Conservation (phyloP, 1,140 invertebrate species). For the Tetragonula clypearis region DNA sequence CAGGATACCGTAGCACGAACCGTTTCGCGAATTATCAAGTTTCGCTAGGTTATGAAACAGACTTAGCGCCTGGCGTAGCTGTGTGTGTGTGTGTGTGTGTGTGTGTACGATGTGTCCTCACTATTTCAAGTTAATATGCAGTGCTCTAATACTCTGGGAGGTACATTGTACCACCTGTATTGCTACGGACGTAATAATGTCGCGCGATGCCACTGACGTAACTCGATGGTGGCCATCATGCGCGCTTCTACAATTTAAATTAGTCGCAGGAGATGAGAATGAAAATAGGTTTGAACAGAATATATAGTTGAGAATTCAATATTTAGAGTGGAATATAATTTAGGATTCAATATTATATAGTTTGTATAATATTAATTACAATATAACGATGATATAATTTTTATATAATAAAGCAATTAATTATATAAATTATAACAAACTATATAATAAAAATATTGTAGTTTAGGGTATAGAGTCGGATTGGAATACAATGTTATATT, state of each 20-base stretch:
- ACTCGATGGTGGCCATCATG: slow-evolving; percentile 58
- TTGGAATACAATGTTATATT: too few relatives aligned
- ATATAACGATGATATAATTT: too few relatives aligned
- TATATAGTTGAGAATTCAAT: not conserved
- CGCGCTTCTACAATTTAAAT: slow-evolving; percentile 2
- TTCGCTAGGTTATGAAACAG: slow-evolving; percentile 62
- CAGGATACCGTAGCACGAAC: not conserved
- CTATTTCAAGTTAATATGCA: slow-evolving; percentile 66
- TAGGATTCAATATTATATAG: too few relatives aligned
- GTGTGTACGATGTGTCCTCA: not conserved
- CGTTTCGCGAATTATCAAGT: slow-evolving; percentile 31
- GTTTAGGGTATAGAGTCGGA: too few relatives aligned
- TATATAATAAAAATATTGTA: too few relatives aligned
- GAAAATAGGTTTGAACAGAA: not conserved
- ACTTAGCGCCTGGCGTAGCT: slow-evolving; percentile 12
- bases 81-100: not conserved
- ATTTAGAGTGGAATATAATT: not conserved
- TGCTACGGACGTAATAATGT: slow-evolving; percentile 70
- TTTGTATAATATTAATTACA: too few relatives aligned
- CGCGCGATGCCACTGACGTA: slow-evolving; percentile 71
- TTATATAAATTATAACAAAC: too few relatives aligned
- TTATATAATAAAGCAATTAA: too few relatives aligned
- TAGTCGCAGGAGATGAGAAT: not conserved
- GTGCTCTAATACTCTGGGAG: slow-evolving; percentile 64
- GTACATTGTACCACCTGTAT: slow-evolving; percentile 63